Percentiles rank a stretch among this genome's conserved stretches.
Evolutionary conservation across 2,797 vertebrate species (phyloP).

Genomic region (Anolis apletophallus): DNA sequence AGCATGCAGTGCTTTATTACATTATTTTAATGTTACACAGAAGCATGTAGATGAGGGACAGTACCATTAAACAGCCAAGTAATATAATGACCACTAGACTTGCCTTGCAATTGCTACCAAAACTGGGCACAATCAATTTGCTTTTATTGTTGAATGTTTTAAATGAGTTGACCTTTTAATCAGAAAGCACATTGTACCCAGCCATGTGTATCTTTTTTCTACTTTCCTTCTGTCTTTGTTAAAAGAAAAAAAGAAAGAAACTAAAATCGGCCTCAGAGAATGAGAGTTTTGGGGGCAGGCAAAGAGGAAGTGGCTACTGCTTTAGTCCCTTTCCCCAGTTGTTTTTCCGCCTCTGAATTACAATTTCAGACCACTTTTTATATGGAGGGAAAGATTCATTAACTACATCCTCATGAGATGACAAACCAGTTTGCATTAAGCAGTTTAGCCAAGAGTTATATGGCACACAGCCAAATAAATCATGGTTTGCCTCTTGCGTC

Average conservation of each 20-base stretch:
- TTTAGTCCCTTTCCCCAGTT: not conserved
- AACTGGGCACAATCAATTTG: slow-evolving; percentile 22
- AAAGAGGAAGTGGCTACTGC: not conserved
- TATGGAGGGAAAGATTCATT: not conserved
- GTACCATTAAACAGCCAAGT: slow-evolving; percentile 37
- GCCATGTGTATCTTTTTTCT: not conserved
- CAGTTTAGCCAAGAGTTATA: not conserved
- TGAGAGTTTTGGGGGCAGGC: not conserved
- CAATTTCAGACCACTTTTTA: not conserved
- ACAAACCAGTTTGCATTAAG: not conserved
- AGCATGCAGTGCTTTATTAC: slow-evolving; percentile 51
- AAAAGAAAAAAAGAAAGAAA: not conserved
- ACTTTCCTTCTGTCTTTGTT: slow-evolving; percentile 26
- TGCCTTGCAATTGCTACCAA: slow-evolving; percentile 28
- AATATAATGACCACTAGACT: slow-evolving; percentile 35
- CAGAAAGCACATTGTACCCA: not conserved
- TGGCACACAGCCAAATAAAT: not conserved
- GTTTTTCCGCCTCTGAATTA: not conserved
- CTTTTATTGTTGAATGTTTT: slow-evolving; percentile 37
- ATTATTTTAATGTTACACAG: slow-evolving; percentile 46
- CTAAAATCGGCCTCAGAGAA: not conserved
- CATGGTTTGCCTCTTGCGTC: not conserved
- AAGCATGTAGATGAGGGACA: slow-evolving; percentile 37
- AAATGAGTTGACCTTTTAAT: slow-evolving; percentile 66
- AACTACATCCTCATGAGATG: not conserved